These are phyloP conservation scores for Serinus canaria DNA, from an alignment of 2,113 vertebrate species.

Conservation along the genomic window DNA sequence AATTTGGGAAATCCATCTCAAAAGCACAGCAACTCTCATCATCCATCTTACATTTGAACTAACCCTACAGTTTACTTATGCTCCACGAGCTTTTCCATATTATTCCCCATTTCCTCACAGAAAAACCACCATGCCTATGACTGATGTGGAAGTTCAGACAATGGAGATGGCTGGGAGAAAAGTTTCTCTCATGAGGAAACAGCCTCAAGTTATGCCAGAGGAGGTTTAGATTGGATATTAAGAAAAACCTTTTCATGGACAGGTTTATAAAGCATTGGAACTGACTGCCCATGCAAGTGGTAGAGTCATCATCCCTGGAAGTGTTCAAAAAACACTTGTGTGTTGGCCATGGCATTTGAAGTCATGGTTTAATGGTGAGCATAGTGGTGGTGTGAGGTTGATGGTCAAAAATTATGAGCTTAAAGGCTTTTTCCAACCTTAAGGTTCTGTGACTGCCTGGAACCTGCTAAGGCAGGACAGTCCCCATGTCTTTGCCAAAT, in stretches of 20 bases:
- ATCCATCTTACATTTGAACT: neutral
- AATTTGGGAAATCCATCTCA: neutral
- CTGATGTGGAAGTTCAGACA: neutral
- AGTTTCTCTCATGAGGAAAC: neutral
- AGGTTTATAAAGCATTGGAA: neutral
- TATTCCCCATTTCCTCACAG: neutral
- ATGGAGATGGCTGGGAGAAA: neutral
- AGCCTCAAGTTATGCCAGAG: neutral
- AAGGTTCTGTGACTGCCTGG: neutral
- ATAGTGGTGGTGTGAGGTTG: neutral
- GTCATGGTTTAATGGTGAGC: neutral
- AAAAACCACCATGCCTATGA: neutral
- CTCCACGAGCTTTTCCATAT: neutral
- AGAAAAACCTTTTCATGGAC: neutral
- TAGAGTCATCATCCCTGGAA: neutral
- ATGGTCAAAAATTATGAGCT: no score
- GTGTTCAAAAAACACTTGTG: neutral
- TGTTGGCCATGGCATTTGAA: neutral
- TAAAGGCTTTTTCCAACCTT: neutral
- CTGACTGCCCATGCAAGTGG: neutral
- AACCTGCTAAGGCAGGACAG: neutral
- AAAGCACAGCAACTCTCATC: neutral
- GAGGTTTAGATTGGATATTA: neutral
- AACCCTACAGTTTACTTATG: neutral
- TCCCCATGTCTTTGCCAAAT: neutral